Evolutionary conservation across 2,888 invertebrate genomes (phyloP).

Genomic region (Endomychus coccineus): DNA sequence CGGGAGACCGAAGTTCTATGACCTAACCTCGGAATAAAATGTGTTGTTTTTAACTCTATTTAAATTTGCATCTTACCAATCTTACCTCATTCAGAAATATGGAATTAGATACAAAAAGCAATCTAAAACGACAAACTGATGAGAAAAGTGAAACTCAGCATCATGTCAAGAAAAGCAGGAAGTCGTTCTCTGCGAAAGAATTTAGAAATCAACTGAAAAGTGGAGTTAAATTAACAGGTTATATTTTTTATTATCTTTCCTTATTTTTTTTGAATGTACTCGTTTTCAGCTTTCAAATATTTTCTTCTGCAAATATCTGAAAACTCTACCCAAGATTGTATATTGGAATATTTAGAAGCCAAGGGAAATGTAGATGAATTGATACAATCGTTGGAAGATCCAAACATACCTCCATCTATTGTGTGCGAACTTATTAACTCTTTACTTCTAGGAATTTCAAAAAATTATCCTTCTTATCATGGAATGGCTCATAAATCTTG

Average conservation of each 20-base stretch:
- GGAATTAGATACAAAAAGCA: too few species aligned
- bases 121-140: too few species aligned
- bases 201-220: constrained; percentile 52
- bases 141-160: too few species aligned
- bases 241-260: constrained; percentile 20
- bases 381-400: constrained; percentile 56
- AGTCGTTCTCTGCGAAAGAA: constrained; percentile 55
- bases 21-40: too few species aligned
- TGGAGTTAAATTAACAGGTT: constrained; percentile 52
- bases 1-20: too few species aligned
- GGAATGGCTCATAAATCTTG: constrained; percentile 60
- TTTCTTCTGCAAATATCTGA: constrained; percentile 18
- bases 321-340: constrained; percentile 7
- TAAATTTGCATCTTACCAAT: too few species aligned
- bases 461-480: constrained; percentile 53
- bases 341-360: constrained; percentile 34
- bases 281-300: constrained; percentile 23
- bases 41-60: too few species aligned
- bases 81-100: too few species aligned
- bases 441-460: constrained; percentile 59
- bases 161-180: too few species aligned
- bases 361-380: constrained; percentile 68
- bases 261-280: neutral
- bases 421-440: constrained; percentile 60
- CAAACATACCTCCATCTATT: constrained; percentile 51